phyloP scores from a whole-genome alignment of 64 coral and sea anemone genomes.

The Orbicella faveolata region DNA sequence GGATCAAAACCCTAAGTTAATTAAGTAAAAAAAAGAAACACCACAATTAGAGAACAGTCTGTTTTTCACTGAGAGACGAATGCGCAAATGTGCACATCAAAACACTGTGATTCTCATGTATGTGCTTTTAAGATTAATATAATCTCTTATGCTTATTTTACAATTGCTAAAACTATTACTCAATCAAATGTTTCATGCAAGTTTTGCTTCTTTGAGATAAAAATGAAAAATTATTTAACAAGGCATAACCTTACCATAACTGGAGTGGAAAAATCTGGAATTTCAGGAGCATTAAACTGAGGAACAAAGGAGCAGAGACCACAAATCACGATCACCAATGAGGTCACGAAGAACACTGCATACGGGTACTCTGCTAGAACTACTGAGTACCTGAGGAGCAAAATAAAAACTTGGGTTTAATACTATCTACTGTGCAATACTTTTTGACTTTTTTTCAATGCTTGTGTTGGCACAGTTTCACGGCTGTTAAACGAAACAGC shows the following conservation, averaged over 20 bases:
- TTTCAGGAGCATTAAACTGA: constrained; percentile 71
- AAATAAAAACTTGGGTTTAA: not conserved
- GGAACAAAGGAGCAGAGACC: constrained; percentile 76
- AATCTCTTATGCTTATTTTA: too few species aligned
- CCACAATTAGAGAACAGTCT: too few species aligned
- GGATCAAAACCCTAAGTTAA: constrained; percentile 91
- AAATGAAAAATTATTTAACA: not conserved
- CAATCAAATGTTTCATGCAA: not conserved
- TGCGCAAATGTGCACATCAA: too few species aligned
- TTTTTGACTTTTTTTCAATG: too few species aligned
- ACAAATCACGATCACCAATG: constrained; percentile 69
- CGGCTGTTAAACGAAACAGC: too few species aligned
- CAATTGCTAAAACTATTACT: not conserved
- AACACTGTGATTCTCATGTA: too few species aligned
- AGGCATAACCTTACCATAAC: constrained; percentile 68
- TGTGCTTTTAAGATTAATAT: too few species aligned
- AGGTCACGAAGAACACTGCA: constrained; percentile 65
- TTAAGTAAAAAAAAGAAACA: not conserved
- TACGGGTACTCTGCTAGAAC: constrained; percentile 82
- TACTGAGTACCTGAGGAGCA: constrained; percentile 63
- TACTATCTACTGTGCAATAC: too few species aligned
- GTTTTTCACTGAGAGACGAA: too few species aligned
- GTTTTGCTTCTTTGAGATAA: too few species aligned
- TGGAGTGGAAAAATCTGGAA: constrained; percentile 90
- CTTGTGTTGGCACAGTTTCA: too few species aligned